These are phyloP conservation scores for Spilarctia lutea DNA, from an alignment of 2,888 invertebrate genomes.

Conservation along the genomic window DNA sequence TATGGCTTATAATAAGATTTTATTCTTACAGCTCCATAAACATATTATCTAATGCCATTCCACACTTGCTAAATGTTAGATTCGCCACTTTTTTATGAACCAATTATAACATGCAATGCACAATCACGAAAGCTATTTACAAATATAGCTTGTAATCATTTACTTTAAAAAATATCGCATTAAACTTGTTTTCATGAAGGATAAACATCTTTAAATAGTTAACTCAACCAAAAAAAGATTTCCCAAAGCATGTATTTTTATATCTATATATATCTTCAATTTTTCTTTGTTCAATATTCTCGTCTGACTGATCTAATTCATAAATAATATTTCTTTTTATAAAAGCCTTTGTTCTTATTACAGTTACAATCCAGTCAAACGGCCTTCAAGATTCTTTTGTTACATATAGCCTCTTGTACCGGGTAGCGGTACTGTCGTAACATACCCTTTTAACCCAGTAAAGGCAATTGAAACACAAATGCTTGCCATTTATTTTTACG, in stretches of 20 bases:
- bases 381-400: neutral
- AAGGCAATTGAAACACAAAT: conserved; percentile 6
- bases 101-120: too few species aligned
- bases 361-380: neutral
- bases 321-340: neutral
- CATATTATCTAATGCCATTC: too few species aligned
- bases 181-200: too few species aligned
- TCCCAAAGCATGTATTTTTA: neutral
- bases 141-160: too few species aligned
- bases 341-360: conserved; percentile 8
- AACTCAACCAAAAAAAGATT: neutral
- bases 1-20: neutral
- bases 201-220: neutral
- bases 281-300: neutral
- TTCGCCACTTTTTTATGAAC: too few species aligned
- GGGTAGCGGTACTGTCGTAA: neutral
- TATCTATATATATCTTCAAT: neutral
- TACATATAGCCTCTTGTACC: conserved; percentile 1
- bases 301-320: neutral
- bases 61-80: too few species aligned
- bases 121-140: too few species aligned
- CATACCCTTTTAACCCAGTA: conserved; percentile 2
- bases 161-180: too few species aligned
- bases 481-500: neutral
- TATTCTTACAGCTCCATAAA: neutral